These are phyloP conservation scores for Desoria tigrina DNA, from an alignment of 2,888 invertebrate species.

Conservation along the genomic window DNA sequence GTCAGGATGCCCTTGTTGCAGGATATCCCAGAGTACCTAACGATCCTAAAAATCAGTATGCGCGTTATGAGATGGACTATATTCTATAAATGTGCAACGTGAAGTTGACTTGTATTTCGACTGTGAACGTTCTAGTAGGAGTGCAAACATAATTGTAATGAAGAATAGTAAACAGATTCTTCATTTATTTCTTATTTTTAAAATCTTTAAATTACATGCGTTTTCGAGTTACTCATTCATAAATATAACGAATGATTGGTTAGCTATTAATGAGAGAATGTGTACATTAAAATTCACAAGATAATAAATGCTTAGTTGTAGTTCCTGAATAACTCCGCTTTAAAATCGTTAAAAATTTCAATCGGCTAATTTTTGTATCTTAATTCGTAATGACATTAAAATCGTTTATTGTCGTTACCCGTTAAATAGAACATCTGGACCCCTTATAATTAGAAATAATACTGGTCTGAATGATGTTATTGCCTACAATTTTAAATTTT, in stretches of 20 bases:
- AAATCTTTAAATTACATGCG: too few species aligned
- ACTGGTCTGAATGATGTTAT: conserved; percentile 50
- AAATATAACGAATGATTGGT: too few species aligned
- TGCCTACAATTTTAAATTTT: too few species aligned
- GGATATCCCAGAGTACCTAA: conserved; percentile 96
- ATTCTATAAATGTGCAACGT: conserved; percentile 66
- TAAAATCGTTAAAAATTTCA: too few species aligned
- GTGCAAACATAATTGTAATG: not conserved
- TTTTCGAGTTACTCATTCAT: too few species aligned
- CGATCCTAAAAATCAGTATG: conserved; percentile 90
- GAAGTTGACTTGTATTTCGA: not conserved
- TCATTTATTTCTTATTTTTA: conserved; percentile 5
- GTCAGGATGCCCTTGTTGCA: conserved; percentile 95
- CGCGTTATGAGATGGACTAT: conserved; percentile 92
- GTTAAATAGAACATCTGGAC: conserved; percentile 41
- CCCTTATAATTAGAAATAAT: conserved; percentile 51
- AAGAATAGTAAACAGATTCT: not conserved
- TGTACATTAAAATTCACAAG: too few species aligned
- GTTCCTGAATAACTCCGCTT: too few species aligned
- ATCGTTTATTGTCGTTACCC: not conserved
- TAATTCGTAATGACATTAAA: too few species aligned
- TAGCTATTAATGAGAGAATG: too few species aligned
- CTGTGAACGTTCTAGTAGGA: conserved; percentile 4
- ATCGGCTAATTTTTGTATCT: too few species aligned
- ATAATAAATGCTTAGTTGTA: too few species aligned